A percentile compares a stretch with the other conserved stretches of the same genome.
Evolutionary conservation across 2,113 vertebrate genomes (phyloP).

Genomic region (Pedionomus torquatus): DNA sequence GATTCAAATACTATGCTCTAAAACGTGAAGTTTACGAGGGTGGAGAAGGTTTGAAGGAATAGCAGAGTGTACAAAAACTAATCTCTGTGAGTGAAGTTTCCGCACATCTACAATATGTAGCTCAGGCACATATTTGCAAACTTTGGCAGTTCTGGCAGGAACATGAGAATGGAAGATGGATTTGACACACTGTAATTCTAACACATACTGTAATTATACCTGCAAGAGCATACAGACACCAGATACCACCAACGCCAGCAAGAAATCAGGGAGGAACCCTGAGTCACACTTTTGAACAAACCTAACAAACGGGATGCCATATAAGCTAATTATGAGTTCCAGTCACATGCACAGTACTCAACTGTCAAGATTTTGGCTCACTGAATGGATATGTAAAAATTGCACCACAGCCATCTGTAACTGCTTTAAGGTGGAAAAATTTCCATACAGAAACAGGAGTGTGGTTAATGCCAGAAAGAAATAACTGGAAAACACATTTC

Average conservation of each 20-base stretch:
- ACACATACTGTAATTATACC: background rate
- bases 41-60: background rate
- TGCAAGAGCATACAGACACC: background rate
- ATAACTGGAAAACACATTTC: conserved; percentile 47
- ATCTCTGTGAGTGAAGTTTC: background rate
- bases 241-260: background rate
- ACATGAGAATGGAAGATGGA: background rate
- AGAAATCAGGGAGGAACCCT: background rate
- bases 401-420: background rate
- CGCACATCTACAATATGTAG: background rate
- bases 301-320: background rate
- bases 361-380: background rate
- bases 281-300: background rate
- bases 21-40: accelerated
- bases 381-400: background rate
- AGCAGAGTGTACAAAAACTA: background rate
- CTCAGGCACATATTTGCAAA: conserved; percentile 48
- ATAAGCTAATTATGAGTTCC: background rate
- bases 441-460: conserved; percentile 30
- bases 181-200: conserved; percentile 20
- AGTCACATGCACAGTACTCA: background rate
- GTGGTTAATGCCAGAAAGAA: conserved; percentile 41
- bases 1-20: background rate
- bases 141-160: conserved; percentile 34
- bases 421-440: conserved; percentile 18